Evolutionary conservation across 2,113 vertebrate species (phyloP).

Genomic region (Zootoca vivipara): DNA sequence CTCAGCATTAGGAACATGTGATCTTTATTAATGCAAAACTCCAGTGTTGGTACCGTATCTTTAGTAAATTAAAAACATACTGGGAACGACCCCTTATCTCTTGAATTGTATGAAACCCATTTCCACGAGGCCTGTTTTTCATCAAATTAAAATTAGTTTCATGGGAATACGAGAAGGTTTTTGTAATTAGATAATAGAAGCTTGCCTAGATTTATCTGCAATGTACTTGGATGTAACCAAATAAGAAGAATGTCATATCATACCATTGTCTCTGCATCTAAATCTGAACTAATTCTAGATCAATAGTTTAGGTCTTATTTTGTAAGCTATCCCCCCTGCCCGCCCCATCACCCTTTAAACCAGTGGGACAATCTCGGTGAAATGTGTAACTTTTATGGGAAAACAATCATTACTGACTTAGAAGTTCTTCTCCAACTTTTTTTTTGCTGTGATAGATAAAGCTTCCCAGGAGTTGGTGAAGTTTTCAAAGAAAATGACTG

Average conservation of each 20-base stretch:
- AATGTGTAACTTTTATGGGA: neutral
- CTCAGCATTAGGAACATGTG: constrained; percentile 43
- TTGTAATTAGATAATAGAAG: constrained; percentile 78
- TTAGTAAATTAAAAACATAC: constrained; percentile 71
- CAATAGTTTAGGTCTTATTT: constrained; percentile 62
- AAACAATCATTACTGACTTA: neutral
- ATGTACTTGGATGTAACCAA: constrained; percentile 64
- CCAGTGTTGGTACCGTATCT: constrained; percentile 64
- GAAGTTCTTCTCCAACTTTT: constrained; percentile 7
- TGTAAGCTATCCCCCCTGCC: constrained; percentile 39
- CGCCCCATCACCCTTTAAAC: constrained; percentile 33
- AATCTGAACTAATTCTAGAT: constrained; percentile 64
- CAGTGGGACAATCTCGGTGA: constrained; percentile 33
- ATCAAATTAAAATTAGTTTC: constrained; percentile 78
- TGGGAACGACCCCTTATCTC: constrained; percentile 69
- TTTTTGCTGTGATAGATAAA: constrained; percentile 29
- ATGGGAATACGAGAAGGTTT: constrained; percentile 74
- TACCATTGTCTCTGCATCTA: constrained; percentile 59
- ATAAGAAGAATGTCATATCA: constrained; percentile 62
- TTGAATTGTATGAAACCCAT: constrained; percentile 62
- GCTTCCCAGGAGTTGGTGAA: constrained; percentile 22
- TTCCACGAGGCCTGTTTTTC: constrained; percentile 73
- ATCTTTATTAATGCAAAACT: constrained; percentile 72
- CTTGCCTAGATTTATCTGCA: constrained; percentile 67
- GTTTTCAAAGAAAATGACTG: neutral